A percentile compares a stretch with the other conserved stretches of the same genome.
phyloP scores from a whole-genome alignment of 1,140 invertebrate genomes.

The Hesperophylax magnus region DNA sequence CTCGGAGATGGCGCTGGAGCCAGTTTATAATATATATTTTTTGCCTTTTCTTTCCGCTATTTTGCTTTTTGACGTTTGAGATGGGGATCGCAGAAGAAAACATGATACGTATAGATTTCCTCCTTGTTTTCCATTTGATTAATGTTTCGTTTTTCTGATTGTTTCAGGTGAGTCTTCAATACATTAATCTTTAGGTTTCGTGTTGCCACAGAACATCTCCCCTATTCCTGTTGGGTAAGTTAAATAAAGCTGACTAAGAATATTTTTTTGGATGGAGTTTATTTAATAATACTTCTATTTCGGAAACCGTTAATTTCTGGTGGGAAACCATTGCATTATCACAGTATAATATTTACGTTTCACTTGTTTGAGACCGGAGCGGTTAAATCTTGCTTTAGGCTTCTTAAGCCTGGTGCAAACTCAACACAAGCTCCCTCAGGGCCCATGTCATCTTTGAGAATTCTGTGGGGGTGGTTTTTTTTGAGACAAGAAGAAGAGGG shows the following conservation, averaged over 20 bases:
- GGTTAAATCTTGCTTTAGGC: too few relatives aligned
- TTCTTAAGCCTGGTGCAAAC: too few relatives aligned
- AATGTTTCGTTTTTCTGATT: slow-evolving; percentile 31
- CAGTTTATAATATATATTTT: slow-evolving; percentile 19
- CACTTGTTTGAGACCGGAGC: too few relatives aligned
- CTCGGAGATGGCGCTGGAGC: not conserved
- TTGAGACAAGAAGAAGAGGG: too few relatives aligned
- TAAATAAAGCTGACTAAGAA: not conserved
- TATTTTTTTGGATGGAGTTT: not conserved
- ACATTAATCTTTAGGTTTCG: not conserved
- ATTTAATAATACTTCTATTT: too few relatives aligned
- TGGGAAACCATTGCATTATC: too few relatives aligned
- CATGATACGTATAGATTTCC: not conserved
- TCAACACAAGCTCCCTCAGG: too few relatives aligned
- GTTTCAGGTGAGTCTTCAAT: slow-evolving; percentile 16
- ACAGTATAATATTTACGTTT: too few relatives aligned
- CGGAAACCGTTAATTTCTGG: too few relatives aligned
- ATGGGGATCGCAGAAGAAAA: not conserved
- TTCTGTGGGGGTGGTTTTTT: too few relatives aligned
- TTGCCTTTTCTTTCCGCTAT: not conserved
- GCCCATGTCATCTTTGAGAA: too few relatives aligned
- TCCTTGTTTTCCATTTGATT: slow-evolving; percentile 22
- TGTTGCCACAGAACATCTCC: not conserved
- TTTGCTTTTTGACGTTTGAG: slow-evolving; percentile 19
- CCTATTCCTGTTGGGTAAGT: not conserved